A percentile compares a stretch with the other conserved stretches of the same genome.
Evolutionary conservation across 2,113 vertebrate species (phyloP).

Genomic region (Lagenorhynchus albirostris): DNA sequence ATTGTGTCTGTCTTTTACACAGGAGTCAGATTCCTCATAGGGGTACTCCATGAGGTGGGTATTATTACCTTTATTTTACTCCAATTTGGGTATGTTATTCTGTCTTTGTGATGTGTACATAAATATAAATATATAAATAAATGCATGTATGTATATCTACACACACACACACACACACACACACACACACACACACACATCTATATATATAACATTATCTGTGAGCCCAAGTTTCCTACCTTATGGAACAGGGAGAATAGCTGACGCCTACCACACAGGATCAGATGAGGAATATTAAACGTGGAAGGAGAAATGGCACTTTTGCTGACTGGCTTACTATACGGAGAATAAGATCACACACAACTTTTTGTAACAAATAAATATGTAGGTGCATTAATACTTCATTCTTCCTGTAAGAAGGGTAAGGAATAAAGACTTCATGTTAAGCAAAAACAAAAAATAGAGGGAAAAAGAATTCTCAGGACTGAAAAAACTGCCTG

Average conservation of each 20-base stretch:
- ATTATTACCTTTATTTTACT: not conserved
- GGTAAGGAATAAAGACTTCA: not conserved
- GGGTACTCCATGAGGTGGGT: no score
- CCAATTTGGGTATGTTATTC: not conserved
- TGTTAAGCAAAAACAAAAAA: not conserved
- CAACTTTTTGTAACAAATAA: not conserved
- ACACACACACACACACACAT: not conserved
- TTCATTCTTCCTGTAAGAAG: slow-evolving; percentile 2
- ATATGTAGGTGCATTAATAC: not conserved
- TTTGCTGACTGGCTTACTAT: not conserved
- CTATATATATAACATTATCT: not conserved
- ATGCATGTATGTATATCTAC: no score
- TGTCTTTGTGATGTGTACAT: not conserved
- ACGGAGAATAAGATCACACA: not conserved
- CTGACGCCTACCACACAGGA: not conserved
- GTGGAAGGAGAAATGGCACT: not conserved
- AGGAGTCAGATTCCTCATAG: not conserved
- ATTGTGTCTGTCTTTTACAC: not conserved
- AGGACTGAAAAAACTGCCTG: not conserved
- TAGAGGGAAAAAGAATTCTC: not conserved
- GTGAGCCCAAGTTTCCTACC: not conserved
- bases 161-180: not conserved
- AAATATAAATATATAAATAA: not conserved
- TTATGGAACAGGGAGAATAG: not conserved
- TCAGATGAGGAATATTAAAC: not conserved